Base-by-base conservation (phyloP, 2,888 invertebrate species). In the Erebia epiphron region DNA sequence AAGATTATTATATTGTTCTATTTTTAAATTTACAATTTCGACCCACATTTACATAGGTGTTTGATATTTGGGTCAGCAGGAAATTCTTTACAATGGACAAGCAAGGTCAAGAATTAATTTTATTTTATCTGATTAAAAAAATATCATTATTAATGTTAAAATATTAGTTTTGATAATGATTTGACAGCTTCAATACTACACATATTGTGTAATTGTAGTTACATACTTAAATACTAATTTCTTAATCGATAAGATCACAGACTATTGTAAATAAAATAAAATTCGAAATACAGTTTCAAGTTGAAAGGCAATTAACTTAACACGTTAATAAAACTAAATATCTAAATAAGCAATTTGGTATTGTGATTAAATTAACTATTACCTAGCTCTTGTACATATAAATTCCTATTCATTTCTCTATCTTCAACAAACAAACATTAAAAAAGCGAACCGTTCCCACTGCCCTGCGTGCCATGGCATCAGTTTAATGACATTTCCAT, bases 401-500 rank as follows among this genome's bases (percentile, higher is more conserved):
- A 35, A 7, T 35, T 35, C 35, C 1, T 35, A 10, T 18, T 21
- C 11, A 10, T 56, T 3, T 58, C 16, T 43, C 14, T 57, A 16
- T 16, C 4, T 14, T 16, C 16, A n/a, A 41, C n/a, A 43, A 9
- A 60, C 50, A 63, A 49, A 49, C 14, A 63, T 50, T 26, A 14
- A 21, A n/a, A 46, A 64, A 64, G 14, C 14, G 5, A 16, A n/a
- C 5, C 11, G 21, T 57, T 66, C 57, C 56, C 66, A 46, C 56
- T 57, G 57, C 43, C 66, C 56, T 46, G 56, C 66, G 70, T 64
- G 65, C 73, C 52, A 10, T 8, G 21, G 43, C 68, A 26, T 65
- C 68, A 57, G 65, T 73, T 56, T 68, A 70, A 60, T 54, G 65
- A 68, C 68, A 68, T 72, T 63, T 70, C 64, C 67, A 68, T 60